Conservation (phyloP, 2,888 invertebrate genomes). For the Chymomyza fuscimana region DNA sequence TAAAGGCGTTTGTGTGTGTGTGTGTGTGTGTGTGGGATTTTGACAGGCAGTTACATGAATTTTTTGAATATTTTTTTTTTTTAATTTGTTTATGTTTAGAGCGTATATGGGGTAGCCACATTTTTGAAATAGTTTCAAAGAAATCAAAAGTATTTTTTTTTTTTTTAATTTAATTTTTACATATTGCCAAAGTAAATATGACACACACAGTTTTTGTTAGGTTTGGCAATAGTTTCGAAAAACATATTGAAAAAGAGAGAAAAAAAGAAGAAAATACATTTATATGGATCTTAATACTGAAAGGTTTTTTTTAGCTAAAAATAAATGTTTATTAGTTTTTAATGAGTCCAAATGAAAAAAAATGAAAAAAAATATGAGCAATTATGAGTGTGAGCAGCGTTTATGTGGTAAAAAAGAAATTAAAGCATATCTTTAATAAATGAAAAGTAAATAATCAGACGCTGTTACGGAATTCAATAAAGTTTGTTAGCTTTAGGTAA, state of each 20-base stretch:
- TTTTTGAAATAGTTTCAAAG: conserved; percentile 55
- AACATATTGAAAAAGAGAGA: conserved; percentile 59
- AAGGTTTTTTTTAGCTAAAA: conserved; percentile 33
- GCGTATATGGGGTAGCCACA: conserved; percentile 48
- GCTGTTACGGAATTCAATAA: too few relatives aligned
- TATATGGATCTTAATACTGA: conserved; percentile 49
- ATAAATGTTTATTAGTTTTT: conserved; percentile 20
- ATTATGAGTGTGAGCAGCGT: not conserved
- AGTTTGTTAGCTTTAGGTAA: too few relatives aligned
- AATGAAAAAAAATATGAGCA: not conserved
- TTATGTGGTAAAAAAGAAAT: not conserved
- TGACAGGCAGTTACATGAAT: conserved; percentile 28
- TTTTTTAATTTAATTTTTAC: conserved; percentile 13
- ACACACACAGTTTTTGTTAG: conserved; percentile 34
- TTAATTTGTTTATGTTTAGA: not conserved
- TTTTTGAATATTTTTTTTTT: conserved; percentile 12
- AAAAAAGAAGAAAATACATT: conserved; percentile 58
- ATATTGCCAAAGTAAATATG: conserved; percentile 36
- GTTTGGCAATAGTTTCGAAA: conserved; percentile 49
- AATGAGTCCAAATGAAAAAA: not conserved
- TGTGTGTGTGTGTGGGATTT: conserved; percentile 17
- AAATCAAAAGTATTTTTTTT: conserved; percentile 50
- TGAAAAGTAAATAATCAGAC: not conserved
- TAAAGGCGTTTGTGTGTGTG: conserved; percentile 20
- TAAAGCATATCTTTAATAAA: conserved; percentile 13